These are phyloP conservation scores for Aphelenchoides avenae DNA, from an alignment of 1,140 invertebrate species.

Conservation along the genomic window DNA sequence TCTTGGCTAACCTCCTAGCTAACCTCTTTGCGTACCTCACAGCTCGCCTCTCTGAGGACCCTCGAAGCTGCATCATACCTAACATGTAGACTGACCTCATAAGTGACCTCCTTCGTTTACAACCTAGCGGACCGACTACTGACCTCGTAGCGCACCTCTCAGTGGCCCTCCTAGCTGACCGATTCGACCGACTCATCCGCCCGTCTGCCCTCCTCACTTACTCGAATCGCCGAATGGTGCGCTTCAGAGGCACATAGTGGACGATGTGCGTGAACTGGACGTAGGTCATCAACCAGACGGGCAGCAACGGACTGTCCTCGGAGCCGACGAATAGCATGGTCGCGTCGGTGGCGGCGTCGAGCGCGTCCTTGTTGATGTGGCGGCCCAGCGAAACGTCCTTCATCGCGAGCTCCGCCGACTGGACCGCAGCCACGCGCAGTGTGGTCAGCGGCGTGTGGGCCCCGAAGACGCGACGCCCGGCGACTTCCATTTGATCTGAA, in stretches of 20 bases:
- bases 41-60: too few relatives aligned
- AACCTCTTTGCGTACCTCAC: too few relatives aligned
- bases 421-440: background rate
- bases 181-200: background rate
- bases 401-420: too few relatives aligned
- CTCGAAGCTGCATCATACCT: too few relatives aligned
- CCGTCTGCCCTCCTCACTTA: background rate
- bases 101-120: too few relatives aligned
- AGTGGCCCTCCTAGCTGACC: too few relatives aligned
- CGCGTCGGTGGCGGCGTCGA: conserved; percentile 8
- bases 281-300: conserved; percentile 47
- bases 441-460: background rate
- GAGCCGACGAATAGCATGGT: conserved; percentile 31
- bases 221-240: conserved; percentile 15
- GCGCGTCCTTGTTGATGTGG: background rate
- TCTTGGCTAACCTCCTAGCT: too few relatives aligned
- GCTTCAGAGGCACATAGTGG: conserved; percentile 19
- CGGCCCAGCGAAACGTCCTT: conserved; percentile 22
- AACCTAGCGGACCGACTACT: background rate
- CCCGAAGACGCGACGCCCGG: background rate
- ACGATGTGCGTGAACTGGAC: conserved; percentile 26
- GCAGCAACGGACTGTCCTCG: conserved; percentile 38
- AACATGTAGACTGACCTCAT: background rate
- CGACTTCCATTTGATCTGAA: conserved; percentile 8
- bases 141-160: too few relatives aligned